Conservation (phyloP, 2,888 invertebrate genomes). For the Lycocerus yunnanus region DNA sequence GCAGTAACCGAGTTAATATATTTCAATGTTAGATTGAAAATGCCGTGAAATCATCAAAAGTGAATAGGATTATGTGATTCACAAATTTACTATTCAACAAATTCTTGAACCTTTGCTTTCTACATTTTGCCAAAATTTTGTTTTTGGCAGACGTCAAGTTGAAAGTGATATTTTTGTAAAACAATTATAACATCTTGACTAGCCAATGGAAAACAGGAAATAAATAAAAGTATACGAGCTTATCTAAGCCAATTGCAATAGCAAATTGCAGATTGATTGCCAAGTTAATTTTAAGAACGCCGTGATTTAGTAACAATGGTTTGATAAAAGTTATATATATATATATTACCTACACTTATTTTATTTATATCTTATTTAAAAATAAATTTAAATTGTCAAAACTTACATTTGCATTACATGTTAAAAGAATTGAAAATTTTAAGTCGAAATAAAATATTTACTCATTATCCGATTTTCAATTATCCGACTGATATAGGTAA, state of each 20-base stretch:
- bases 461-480: not conserved
- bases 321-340: not conserved
- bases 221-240: slow-evolving; percentile 9
- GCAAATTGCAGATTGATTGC: slow-evolving; percentile 12
- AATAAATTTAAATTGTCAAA: not conserved
- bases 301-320: not conserved
- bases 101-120: slow-evolving; percentile 21
- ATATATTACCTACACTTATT: not conserved
- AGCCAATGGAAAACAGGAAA: slow-evolving; percentile 14
- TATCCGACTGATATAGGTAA: not conserved
- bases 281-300: slow-evolving; percentile 22
- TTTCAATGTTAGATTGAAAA: not conserved
- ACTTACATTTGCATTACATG: not conserved
- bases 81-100: slow-evolving; percentile 17
- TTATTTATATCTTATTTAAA: not conserved
- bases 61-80: slow-evolving; percentile 11
- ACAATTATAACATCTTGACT: slow-evolving; percentile 18
- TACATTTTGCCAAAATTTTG: slow-evolving; percentile 22
- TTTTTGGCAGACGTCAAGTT: slow-evolving; percentile 13
- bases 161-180: slow-evolving; percentile 21
- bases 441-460: not conserved
- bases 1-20: not conserved
- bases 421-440: not conserved
- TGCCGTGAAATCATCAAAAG: not conserved
- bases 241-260: slow-evolving; percentile 11